Percentiles rank a stretch among this genome's conserved stretches.
These are phyloP conservation scores for Cynodonichthys magdalenae DNA, from an alignment of 2,797 vertebrate genomes.

Conservation along the genomic window DNA sequence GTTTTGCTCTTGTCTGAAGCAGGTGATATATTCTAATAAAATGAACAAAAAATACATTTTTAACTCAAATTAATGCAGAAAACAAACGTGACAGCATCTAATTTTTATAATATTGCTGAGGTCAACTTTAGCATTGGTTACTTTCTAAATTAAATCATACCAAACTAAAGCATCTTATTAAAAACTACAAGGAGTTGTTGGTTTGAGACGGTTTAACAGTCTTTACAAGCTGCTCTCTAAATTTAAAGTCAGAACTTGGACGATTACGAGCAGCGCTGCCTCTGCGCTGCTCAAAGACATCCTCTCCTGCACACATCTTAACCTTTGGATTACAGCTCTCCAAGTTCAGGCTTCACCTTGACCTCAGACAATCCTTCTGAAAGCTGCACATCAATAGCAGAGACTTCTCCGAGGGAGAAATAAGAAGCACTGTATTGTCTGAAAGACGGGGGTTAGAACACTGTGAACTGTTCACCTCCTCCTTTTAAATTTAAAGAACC, in stretches of 20 bases:
- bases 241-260: slow-evolving; percentile 33
- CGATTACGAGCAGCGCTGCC: slow-evolving; percentile 22
- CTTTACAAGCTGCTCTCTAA: slow-evolving; percentile 8
- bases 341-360: slow-evolving; percentile 60
- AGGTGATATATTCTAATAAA: too few relatives aligned
- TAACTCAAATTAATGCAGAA: too few relatives aligned
- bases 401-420: slow-evolving; percentile 46
- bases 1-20: too few relatives aligned
- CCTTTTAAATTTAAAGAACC: slow-evolving; percentile 23
- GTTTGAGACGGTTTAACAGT: not conserved
- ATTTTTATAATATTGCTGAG: too few relatives aligned
- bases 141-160: not conserved
- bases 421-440: slow-evolving; percentile 52
- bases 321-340: slow-evolving; percentile 43
- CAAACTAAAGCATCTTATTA: not conserved
- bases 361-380: slow-evolving; percentile 58
- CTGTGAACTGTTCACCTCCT: slow-evolving; percentile 62
- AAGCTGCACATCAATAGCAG: slow-evolving; percentile 61
- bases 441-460: slow-evolving; percentile 50
- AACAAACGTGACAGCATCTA: too few relatives aligned
- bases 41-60: too few relatives aligned
- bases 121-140: too few relatives aligned
- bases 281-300: slow-evolving; percentile 20
- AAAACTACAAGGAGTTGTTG: not conserved
- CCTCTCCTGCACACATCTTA: slow-evolving; percentile 23